Conservation (phyloP, 2,113 vertebrate genomes). For the Falco punctatus region DNA sequence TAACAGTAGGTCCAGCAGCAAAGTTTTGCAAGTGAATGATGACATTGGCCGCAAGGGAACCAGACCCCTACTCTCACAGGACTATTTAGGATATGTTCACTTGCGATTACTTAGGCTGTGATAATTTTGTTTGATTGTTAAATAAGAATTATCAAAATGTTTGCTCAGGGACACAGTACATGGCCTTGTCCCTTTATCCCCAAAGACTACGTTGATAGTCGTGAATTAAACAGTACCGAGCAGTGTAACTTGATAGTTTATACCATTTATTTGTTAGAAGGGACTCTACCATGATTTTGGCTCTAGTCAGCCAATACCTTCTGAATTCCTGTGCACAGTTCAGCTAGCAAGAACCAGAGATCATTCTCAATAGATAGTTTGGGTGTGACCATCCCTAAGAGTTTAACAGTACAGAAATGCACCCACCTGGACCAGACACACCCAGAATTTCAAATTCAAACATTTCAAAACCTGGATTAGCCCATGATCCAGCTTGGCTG, state of each 20-base stretch:
- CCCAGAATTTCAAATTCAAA: too few relatives aligned
- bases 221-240: not conserved
- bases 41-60: not conserved
- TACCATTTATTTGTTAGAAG: not conserved
- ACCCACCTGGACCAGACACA: not conserved
- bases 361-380: not conserved
- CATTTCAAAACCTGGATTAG: not conserved
- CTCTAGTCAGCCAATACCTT: not conserved
- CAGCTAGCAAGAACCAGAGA: not conserved
- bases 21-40: not conserved
- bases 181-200: not conserved
- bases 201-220: not conserved
- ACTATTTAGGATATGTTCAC: fast-evolving
- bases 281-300: not conserved
- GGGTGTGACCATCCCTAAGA: not conserved
- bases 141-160: not conserved
- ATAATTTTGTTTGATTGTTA: not conserved
- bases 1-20: not conserved
- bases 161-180: not conserved
- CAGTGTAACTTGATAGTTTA: not conserved
- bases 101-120: not conserved
- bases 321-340: not conserved
- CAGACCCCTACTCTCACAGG: not conserved
- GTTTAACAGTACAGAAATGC: not conserved
- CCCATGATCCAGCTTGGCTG: not conserved